Percentiles rank a stretch among this genome's conserved stretches.
Conservation (phyloP, 2,797 vertebrate species). For the Tauraco hartlaubi region DNA sequence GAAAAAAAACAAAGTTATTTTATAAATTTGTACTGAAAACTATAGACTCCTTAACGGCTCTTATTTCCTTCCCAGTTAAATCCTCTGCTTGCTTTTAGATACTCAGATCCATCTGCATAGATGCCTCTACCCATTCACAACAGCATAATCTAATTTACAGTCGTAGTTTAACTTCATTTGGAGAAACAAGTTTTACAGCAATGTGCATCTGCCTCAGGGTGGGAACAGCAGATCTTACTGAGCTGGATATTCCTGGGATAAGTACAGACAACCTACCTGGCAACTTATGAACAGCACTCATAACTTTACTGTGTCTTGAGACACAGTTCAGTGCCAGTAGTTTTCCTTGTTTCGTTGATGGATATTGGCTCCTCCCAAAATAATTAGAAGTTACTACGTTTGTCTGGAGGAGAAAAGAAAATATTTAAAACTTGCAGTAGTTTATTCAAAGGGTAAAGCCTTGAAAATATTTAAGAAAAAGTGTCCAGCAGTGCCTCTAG, state of each 20-base stretch:
- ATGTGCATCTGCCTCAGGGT: not conserved
- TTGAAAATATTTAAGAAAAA: not conserved
- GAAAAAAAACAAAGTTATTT: not conserved
- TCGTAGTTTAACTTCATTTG: not conserved
- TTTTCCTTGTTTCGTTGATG: not conserved
- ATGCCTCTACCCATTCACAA: not conserved
- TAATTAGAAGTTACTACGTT: not conserved
- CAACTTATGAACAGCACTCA: not conserved
- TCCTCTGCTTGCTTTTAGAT: not conserved
- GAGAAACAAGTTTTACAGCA: constrained; percentile 13
- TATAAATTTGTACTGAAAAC: not conserved
- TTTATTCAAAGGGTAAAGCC: not conserved
- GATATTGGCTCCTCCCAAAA: not conserved
- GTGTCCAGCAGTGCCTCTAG: not conserved
- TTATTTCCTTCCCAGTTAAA: not conserved
- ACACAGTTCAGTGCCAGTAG: not conserved
- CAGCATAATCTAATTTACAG: not conserved
- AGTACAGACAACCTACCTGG: not conserved
- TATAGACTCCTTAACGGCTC: not conserved
- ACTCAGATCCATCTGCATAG: not conserved
- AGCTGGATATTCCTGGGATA: not conserved
- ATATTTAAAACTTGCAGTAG: not conserved
- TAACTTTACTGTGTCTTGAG: not conserved
- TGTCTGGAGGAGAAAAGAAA: not conserved
- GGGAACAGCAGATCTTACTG: not conserved